A percentile compares a stretch with the other conserved stretches of the same genome.
Evolutionary conservation across 2,113 vertebrate genomes (phyloP).

Genomic region (Tringa solitaria): DNA sequence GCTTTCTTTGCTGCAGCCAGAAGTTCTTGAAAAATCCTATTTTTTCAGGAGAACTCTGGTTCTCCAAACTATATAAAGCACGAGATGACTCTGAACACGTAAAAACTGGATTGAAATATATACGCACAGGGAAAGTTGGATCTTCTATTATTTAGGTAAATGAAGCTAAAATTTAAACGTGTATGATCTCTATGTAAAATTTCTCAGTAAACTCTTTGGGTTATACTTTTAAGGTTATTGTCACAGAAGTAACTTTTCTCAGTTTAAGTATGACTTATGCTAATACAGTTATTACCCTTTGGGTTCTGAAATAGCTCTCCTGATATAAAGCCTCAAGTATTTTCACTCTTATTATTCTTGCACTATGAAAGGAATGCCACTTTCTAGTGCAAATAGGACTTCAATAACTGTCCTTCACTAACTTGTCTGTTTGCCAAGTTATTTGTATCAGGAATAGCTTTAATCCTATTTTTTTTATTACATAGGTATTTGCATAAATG

Average conservation of each 20-base stretch:
- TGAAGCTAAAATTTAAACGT: accelerated
- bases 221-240: neutral
- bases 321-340: neutral
- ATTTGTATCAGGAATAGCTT: neutral
- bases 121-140: neutral
- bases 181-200: neutral
- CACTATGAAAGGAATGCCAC: neutral
- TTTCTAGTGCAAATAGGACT: neutral
- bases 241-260: neutral
- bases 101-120: neutral
- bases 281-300: neutral
- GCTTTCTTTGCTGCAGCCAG: neutral
- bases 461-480: neutral
- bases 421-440: neutral
- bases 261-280: neutral
- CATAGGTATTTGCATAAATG: neutral
- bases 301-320: neutral
- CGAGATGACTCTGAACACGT: neutral
- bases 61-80: neutral
- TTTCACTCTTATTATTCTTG: neutral
- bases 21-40: neutral
- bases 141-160: neutral
- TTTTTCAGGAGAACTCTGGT: neutral
- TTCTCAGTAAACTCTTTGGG: neutral
- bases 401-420: neutral